These are phyloP conservation scores for Antidorcas marsupialis DNA, from an alignment of 2,113 vertebrate species.

Conservation along the genomic window DNA sequence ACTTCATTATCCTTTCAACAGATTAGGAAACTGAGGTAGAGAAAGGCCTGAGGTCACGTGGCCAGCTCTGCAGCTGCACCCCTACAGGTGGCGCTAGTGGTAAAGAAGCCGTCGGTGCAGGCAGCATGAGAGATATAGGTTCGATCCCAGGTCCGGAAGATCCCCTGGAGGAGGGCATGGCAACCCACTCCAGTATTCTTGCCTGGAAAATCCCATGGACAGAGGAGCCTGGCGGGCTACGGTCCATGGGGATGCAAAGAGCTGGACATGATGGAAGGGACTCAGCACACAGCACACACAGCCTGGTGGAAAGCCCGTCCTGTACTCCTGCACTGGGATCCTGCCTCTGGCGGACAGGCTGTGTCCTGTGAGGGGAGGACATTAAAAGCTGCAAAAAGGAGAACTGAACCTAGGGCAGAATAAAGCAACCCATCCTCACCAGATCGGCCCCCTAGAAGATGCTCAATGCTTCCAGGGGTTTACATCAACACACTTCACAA, in stretches of 20 bases:
- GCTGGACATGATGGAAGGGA: background rate
- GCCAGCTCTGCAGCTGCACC: background rate
- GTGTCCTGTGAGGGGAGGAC: no score
- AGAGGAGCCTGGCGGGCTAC: background rate
- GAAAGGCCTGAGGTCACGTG: background rate
- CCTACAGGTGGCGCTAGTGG: background rate
- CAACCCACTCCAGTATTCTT: background rate
- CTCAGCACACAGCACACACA: background rate
- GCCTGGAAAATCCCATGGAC: background rate
- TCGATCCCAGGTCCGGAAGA: background rate
- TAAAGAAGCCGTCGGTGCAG: background rate
- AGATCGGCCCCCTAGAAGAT: accelerated
- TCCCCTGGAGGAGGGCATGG: background rate
- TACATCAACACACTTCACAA: background rate
- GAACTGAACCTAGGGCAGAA: accelerated
- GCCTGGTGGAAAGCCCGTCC: accelerated
- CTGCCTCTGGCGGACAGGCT: accelerated
- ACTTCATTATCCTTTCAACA: background rate
- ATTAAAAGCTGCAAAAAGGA: background rate
- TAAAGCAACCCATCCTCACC: accelerated
- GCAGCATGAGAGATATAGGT: background rate
- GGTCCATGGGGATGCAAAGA: background rate
- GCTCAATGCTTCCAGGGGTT: background rate
- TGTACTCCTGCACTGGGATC: accelerated
- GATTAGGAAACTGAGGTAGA: background rate